A percentile compares a stretch with the other conserved stretches of the same genome.
These are phyloP conservation scores for Scaptomyza hsui DNA, from an alignment of 1,140 invertebrate genomes.

Conservation along the genomic window DNA sequence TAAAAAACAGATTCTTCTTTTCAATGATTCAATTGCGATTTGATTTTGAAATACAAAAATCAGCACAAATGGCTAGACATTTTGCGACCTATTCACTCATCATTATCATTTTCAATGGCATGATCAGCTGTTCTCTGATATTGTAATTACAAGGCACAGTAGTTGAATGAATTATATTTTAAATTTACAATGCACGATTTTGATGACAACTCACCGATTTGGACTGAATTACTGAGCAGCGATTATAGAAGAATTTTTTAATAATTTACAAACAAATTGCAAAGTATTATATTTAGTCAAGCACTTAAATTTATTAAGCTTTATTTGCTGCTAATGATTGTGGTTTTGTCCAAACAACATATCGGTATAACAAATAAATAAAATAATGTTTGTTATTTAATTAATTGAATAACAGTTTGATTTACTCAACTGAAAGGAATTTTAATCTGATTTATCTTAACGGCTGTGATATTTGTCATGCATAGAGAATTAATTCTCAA, in stretches of 20 bases:
- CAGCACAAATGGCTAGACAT: constrained; percentile 2
- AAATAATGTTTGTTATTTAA: no score
- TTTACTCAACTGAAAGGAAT: no score
- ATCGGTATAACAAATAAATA: no score
- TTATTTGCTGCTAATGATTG: no score
- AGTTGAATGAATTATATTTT: background rate
- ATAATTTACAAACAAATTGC: background rate
- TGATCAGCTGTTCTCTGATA: constrained; percentile 12
- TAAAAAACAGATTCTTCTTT: constrained; percentile 26
- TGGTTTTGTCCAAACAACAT: no score
- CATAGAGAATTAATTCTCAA: no score
- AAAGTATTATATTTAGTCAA: no score
- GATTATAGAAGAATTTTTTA: background rate
- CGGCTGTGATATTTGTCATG: no score
- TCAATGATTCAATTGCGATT: constrained; percentile 35
- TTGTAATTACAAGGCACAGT: constrained; percentile 25
- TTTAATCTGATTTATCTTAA: no score
- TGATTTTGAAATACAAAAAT: constrained; percentile 11
- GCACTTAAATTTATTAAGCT: no score
- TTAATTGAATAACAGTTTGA: background rate
- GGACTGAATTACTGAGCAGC: background rate
- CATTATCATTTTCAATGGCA: constrained; percentile 23
- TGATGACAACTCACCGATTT: background rate
- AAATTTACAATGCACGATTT: background rate
- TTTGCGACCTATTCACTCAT: constrained; percentile 11